Percentiles rank a stretch among this genome's conserved stretches.
Evolutionary conservation across 2,113 vertebrate genomes (phyloP).

Genomic region (Cromileptes altivelis): DNA sequence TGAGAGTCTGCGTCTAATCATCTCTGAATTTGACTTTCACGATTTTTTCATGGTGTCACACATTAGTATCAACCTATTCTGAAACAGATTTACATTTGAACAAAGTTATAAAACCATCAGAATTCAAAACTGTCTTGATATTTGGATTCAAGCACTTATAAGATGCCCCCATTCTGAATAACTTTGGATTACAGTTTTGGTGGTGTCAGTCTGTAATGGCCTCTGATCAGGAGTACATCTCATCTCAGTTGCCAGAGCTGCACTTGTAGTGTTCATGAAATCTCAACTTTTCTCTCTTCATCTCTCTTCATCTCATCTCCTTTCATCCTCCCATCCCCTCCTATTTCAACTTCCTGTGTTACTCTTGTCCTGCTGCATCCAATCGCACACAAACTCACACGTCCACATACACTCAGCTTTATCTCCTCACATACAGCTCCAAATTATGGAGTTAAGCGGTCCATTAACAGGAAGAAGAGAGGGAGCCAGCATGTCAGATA

Average conservation of each 20-base stretch:
- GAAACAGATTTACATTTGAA: slow-evolving; percentile 16
- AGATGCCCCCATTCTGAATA: slow-evolving; percentile 42
- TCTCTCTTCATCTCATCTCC: slow-evolving; percentile 56
- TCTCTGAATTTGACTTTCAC: neutral
- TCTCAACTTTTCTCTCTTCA: slow-evolving; percentile 68
- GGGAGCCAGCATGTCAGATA: slow-evolving; percentile 72
- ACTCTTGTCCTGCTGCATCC: slow-evolving; percentile 67
- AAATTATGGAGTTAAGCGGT: slow-evolving; percentile 69
- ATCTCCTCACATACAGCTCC: slow-evolving; percentile 43
- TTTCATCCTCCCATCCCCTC: slow-evolving; percentile 70
- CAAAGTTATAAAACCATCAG: neutral
- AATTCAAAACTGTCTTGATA: slow-evolving; percentile 32
- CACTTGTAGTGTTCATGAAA: slow-evolving; percentile 65
- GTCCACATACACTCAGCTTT: slow-evolving; percentile 43
- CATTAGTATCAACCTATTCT: neutral
- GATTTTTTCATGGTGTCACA: slow-evolving; percentile 1
- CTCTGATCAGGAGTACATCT: slow-evolving; percentile 62
- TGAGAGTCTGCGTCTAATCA: neutral
- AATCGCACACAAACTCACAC: slow-evolving; percentile 64
- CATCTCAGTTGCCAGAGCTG: slow-evolving; percentile 60
- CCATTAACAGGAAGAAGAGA: slow-evolving; percentile 70
- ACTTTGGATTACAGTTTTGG: slow-evolving; percentile 56
- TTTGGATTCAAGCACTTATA: slow-evolving; percentile 34
- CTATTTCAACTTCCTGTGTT: slow-evolving; percentile 69
- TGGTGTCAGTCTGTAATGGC: slow-evolving; percentile 52